Evolutionary conservation across 2,113 vertebrate species (phyloP).

Genomic region (Ursus arctos): DNA sequence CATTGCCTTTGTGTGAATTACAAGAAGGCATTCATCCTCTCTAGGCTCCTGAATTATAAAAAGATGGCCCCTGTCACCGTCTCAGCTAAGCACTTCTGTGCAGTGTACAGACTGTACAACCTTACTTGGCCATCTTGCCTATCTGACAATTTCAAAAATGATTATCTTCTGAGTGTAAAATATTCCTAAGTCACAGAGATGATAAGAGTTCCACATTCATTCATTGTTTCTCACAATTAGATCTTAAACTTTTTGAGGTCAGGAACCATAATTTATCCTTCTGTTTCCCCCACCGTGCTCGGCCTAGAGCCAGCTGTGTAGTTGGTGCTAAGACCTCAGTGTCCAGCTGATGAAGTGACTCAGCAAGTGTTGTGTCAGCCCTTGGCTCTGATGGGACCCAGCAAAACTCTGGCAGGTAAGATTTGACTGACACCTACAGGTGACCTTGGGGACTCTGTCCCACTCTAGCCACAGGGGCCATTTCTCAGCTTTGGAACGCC

Average conservation of each 20-base stretch:
- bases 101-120: background rate
- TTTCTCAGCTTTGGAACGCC: background rate
- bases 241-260: background rate
- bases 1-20: slow-evolving; percentile 49
- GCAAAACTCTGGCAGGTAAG: background rate
- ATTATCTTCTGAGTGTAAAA: background rate
- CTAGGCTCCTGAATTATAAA: slow-evolving; percentile 31
- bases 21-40: slow-evolving; percentile 30
- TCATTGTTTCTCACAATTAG: background rate
- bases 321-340: background rate
- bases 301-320: background rate
- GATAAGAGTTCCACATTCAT: background rate
- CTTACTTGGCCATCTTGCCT: background rate
- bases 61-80: background rate
- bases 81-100: background rate
- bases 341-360: background rate
- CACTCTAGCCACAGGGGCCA: background rate
- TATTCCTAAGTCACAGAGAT: background rate
- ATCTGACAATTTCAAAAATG: background rate
- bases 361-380: background rate
- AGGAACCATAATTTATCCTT: background rate
- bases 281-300: background rate
- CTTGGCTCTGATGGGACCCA: background rate
- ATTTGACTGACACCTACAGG: background rate
- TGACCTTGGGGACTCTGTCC: background rate